phyloP scores from a whole-genome alignment of 2,888 invertebrate genomes.

The Gisinianus flammeolus region DNA sequence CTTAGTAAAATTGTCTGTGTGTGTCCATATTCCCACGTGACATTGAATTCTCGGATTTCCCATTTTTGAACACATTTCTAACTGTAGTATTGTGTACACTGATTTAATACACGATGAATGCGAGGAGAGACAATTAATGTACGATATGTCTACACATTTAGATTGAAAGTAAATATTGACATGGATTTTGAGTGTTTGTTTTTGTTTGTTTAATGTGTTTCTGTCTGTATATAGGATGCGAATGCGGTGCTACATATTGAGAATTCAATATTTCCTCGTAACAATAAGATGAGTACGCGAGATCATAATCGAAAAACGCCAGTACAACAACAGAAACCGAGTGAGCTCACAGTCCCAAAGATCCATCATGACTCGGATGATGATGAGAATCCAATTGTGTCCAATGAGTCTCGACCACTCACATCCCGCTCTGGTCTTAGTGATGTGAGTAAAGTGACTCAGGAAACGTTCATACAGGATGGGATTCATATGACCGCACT shows the following conservation, averaged over 20 bases:
- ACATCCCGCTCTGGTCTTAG: conserved; percentile 42
- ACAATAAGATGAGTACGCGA: conserved; percentile 42
- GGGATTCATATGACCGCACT: conserved; percentile 51
- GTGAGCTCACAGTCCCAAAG: conserved; percentile 28
- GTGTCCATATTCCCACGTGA: no score
- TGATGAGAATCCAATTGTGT: conserved; percentile 52
- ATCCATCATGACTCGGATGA: conserved; percentile 49
- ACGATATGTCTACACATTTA: no score
- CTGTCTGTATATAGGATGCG: conserved; percentile 28
- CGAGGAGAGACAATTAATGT: no score
- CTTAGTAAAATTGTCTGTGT: no score
- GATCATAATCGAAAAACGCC: conserved; percentile 46
- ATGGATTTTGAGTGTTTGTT: not conserved
- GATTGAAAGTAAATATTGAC: not conserved
- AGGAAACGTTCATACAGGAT: conserved; percentile 56
- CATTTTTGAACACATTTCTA: no score
- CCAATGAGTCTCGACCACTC: conserved; percentile 38
- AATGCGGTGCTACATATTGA: conserved; percentile 86
- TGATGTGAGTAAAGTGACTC: conserved; percentile 46
- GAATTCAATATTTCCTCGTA: conserved; percentile 78
- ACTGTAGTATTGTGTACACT: no score
- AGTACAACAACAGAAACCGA: conserved; percentile 20
- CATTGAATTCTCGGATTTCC: no score
- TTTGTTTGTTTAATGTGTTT: not conserved
- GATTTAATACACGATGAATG: no score